Percentiles rank a stretch among this genome's conserved stretches.
These are phyloP conservation scores for Cydia amplana DNA, from an alignment of 1,140 invertebrate species.

Conservation along the genomic window DNA sequence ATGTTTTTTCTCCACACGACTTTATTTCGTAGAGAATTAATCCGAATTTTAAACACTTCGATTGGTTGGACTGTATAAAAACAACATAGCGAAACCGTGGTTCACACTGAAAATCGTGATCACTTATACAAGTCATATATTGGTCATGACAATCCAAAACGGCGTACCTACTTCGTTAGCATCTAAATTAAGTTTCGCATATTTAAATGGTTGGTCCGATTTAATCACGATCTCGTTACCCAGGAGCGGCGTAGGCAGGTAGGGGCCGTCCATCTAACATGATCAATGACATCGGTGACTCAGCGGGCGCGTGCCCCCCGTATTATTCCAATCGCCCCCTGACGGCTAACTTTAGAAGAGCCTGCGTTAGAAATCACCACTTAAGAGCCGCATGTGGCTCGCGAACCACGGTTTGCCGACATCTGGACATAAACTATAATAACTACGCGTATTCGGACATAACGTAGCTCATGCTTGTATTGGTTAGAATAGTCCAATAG, in stretches of 20 bases:
- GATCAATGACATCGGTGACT: conserved; percentile 46
- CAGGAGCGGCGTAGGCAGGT: conserved; percentile 18
- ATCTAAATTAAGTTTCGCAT: conserved; percentile 17
- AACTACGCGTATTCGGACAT: not conserved
- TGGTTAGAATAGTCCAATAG: not conserved
- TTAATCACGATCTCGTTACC: conserved; percentile 14
- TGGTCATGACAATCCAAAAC: not conserved
- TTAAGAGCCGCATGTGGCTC: too few species aligned
- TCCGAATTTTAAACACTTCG: too few species aligned
- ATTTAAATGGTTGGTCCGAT: conserved; percentile 1
- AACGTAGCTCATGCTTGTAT: not conserved
- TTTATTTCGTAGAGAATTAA: too few species aligned
- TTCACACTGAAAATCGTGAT: too few species aligned
- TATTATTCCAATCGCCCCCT: conserved; percentile 37
- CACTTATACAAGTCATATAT: too few species aligned
- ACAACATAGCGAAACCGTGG: too few species aligned
- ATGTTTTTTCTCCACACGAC: too few species aligned
- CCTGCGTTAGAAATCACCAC: too few species aligned
- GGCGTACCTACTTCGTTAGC: not conserved
- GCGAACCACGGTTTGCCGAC: too few species aligned
- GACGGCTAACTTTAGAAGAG: not conserved
- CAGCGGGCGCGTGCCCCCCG: conserved; percentile 43
- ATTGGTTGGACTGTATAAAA: too few species aligned
- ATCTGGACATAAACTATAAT: not conserved
- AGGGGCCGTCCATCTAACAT: conserved; percentile 25